Percentiles rank a stretch among this genome's conserved stretches.
Evolutionary conservation across 2,113 vertebrate genomes (phyloP).

Genomic region (Camarhynchus parvulus): DNA sequence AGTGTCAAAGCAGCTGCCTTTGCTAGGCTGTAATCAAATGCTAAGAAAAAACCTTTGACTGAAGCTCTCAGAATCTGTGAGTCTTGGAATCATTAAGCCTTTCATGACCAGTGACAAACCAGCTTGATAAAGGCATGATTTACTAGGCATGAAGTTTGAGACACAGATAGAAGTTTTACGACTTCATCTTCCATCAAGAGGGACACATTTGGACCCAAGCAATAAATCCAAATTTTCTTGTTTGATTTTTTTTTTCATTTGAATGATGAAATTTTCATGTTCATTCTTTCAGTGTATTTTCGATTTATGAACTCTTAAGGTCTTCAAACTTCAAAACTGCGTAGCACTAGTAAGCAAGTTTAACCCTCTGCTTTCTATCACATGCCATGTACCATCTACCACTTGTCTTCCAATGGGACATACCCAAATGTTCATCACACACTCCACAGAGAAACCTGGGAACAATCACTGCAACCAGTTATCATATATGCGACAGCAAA

Average conservation of each 20-base stretch:
- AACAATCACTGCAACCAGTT: background rate
- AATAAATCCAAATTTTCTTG: background rate
- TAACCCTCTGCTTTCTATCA: background rate
- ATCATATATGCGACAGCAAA: background rate
- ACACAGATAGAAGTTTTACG: background rate
- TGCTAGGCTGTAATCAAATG: background rate
- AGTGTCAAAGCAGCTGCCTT: background rate
- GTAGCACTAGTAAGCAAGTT: background rate
- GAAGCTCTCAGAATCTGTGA: background rate
- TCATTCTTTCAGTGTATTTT: background rate
- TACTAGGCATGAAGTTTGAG: background rate
- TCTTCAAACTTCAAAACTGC: background rate
- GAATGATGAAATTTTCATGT: background rate
- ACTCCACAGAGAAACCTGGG: background rate
- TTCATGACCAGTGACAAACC: background rate
- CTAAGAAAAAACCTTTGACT: background rate
- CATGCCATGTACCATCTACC: background rate
- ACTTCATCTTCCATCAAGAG: background rate
- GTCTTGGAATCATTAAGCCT: background rate
- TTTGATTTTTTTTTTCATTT: background rate
- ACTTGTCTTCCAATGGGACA: background rate
- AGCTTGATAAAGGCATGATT: background rate
- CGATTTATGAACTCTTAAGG: fast-evolving
- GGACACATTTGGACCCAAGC: background rate
- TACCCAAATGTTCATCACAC: background rate